Evolutionary conservation across 1,140 invertebrate species (phyloP).

Genomic region (Sarcophaga peregrina): DNA sequence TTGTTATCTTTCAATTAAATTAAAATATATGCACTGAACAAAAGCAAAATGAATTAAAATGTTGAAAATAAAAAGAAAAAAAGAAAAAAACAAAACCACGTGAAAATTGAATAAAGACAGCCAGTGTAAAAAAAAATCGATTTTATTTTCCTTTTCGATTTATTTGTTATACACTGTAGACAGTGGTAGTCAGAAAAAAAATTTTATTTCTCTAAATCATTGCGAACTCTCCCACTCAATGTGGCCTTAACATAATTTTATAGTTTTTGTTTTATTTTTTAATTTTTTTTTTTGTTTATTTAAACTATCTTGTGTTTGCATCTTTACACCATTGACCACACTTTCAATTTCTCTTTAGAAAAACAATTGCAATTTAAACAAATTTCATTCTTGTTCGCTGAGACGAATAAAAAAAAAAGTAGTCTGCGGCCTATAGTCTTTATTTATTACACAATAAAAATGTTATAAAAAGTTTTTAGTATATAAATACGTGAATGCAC

Average conservation of each 20-base stretch:
- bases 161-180: no score
- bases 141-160: no score
- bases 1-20: no score
- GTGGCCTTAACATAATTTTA: constrained; percentile 1
- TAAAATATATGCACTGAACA: no score
- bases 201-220: background rate
- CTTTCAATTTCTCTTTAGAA: background rate
- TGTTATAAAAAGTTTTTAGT: background rate
- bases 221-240: background rate
- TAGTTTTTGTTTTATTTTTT: background rate
- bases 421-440: background rate
- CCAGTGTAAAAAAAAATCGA: no score
- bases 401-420: background rate
- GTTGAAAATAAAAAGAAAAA: background rate
- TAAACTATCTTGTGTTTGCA: background rate
- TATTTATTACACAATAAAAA: background rate
- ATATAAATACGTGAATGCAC: background rate
- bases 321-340: background rate
- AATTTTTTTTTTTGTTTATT: background rate
- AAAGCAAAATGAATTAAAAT: background rate
- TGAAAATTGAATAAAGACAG: background rate
- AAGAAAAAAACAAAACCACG: background rate
- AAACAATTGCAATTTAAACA: no score
- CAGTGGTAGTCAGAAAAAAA: background rate
- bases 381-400: no score